Evolutionary conservation across 2,797 vertebrate genomes (phyloP), one percentile per base, ranked within the genome.

Genomic region (Sebastolobus altivelis): DNA sequence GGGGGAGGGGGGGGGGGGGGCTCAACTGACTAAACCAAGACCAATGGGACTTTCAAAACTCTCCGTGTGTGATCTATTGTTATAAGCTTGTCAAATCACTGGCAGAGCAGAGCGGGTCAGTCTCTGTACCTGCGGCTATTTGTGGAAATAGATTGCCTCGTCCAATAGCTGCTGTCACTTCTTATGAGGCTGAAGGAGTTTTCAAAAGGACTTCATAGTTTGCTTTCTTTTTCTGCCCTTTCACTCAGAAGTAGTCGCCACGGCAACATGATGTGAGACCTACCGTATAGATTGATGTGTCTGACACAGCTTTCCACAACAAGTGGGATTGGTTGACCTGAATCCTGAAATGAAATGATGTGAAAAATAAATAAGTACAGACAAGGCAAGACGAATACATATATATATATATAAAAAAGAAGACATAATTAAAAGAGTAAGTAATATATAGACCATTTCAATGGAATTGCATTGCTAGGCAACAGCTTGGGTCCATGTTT

Each of bases 281-380:
- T 85, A 99, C 99, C 99, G 0, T 99, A 99, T 22, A 99, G 94
- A 89, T 99, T 99, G 96, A 99, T 99, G 95, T 98, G 98, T 68
- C 98, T 95, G 90, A 99, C 94, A 79, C 98, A 99, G 94, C 98
- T 99, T 89, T 99, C 98, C 0, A 98, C 98, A 5, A 99, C 98
- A 6, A 99, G 95, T 0, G 98, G 99, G 83, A 99, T 99, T 20
- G 97, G 96, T 93, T 99, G 99, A 72, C 95, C 95, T 56, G 95
- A 96, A 81, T 96, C 95, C 95, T 96, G 87, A 56, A 85, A 84
- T 16, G 14, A 86, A 73, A 87, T 54, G 8, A 79, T 20, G 14
- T 31, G 1, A 54, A 71, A 65, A 61, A 68, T 54, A 68, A 22
- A 43, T 52, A 58, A 56, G 66, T 20, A 49, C 8, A 77, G 29